phyloP scores from a whole-genome alignment of 2,797 vertebrate species.

The Ctenosaura bakeri region DNA sequence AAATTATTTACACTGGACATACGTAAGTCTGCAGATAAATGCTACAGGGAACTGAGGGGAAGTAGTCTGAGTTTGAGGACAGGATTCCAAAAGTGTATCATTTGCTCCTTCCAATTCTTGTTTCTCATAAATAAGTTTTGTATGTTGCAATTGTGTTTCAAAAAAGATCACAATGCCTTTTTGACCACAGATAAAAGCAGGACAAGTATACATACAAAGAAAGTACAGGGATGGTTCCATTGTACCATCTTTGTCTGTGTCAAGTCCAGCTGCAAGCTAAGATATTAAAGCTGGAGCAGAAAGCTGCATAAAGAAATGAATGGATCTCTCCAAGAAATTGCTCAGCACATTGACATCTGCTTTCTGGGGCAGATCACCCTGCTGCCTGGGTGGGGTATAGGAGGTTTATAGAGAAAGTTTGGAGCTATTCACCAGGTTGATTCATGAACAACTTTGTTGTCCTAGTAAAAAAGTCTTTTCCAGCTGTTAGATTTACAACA shows the following conservation, averaged over 20 bases:
- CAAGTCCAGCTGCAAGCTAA: not conserved
- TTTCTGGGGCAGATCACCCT: not conserved
- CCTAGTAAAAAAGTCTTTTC: conserved; percentile 17
- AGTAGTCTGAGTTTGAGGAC: not conserved
- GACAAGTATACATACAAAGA: not conserved
- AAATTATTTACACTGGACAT: not conserved
- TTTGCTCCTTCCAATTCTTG: not conserved
- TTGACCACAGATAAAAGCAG: not conserved
- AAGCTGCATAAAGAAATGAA: not conserved
- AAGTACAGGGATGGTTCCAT: not conserved
- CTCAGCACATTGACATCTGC: not conserved
- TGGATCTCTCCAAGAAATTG: not conserved
- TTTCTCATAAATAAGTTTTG: not conserved
- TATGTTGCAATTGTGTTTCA: not conserved
- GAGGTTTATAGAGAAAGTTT: conserved; percentile 2
- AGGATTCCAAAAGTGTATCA: not conserved
- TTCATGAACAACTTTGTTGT: conserved; percentile 7
- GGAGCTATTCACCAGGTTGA: not conserved
- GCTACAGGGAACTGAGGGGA: not conserved
- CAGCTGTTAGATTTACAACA: conserved; percentile 17
- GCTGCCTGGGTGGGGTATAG: not conserved
- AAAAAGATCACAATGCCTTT: not conserved
- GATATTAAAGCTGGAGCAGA: not conserved
- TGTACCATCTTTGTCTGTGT: not conserved
- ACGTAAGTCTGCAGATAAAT: not conserved